These are phyloP conservation scores for Dorcus parallelipipedus DNA, from an alignment of 2,888 invertebrate genomes.

Conservation along the genomic window DNA sequence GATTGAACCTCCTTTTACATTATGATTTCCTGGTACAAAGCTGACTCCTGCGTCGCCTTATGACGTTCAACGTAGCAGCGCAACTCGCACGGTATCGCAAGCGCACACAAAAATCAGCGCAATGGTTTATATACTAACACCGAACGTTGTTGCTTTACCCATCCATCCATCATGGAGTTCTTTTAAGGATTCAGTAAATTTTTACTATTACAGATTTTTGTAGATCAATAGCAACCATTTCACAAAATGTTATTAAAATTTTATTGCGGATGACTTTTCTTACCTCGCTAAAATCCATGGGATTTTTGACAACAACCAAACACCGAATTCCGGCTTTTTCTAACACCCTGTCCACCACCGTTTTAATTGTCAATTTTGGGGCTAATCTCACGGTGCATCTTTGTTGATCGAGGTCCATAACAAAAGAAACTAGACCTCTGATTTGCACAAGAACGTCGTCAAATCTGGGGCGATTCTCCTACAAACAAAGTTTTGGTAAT, in stretches of 20 bases:
- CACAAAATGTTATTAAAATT: background rate
- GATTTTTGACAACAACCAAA: slow-evolving; percentile 28
- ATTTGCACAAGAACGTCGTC: slow-evolving; percentile 30
- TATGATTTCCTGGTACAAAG: slow-evolving; percentile 26
- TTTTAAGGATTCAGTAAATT: too few relatives aligned
- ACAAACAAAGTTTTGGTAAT: background rate
- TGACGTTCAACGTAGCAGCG: slow-evolving; percentile 29
- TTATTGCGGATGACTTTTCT: background rate
- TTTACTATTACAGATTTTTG: too few relatives aligned
- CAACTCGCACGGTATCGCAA: slow-evolving; percentile 25
- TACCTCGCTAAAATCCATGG: slow-evolving; percentile 24
- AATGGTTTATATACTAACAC: background rate
- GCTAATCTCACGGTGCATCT: slow-evolving; percentile 32
- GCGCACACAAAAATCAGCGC: slow-evolving; percentile 17
- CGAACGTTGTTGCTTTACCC: too few relatives aligned
- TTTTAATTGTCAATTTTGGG: slow-evolving; percentile 26
- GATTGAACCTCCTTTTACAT: background rate
- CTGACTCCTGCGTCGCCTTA: slow-evolving; percentile 31
- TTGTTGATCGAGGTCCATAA: slow-evolving; percentile 30
- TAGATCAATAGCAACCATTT: background rate
- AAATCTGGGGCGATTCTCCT: slow-evolving; percentile 26
- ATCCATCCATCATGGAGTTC: too few relatives aligned
- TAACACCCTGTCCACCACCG: slow-evolving; percentile 27
- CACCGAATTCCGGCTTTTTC: slow-evolving; percentile 25
- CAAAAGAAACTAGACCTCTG: slow-evolving; percentile 35